A percentile compares a stretch with the other conserved stretches of the same genome.
phyloP scores from a whole-genome alignment of 1,140 invertebrate genomes.

The Bilobella aurantiaca region DNA sequence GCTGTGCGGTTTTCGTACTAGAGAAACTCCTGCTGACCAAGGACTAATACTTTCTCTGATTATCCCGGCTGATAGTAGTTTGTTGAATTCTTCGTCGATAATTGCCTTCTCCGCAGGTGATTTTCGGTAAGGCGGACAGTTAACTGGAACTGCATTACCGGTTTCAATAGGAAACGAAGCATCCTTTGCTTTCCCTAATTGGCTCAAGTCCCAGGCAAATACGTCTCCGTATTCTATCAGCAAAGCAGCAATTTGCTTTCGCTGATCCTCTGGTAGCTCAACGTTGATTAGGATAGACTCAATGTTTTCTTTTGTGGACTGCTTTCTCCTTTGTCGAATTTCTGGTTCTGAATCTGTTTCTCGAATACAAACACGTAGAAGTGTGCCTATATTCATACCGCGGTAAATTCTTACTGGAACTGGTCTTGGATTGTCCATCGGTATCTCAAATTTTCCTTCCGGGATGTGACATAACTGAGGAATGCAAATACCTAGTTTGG shows the following conservation, averaged over 20 bases:
- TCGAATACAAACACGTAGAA: background rate
- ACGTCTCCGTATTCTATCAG: conserved; percentile 1
- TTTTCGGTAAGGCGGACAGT: background rate
- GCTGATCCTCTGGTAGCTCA: background rate
- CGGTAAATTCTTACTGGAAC: background rate
- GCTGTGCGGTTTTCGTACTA: background rate
- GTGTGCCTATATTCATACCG: background rate
- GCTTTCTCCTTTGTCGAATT: background rate
- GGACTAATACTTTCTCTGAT: background rate
- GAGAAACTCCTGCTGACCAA: background rate
- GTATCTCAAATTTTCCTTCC: background rate
- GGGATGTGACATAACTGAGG: background rate
- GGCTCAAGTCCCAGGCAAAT: background rate
- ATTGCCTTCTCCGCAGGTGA: background rate
- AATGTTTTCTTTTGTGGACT: background rate
- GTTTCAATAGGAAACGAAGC: background rate
- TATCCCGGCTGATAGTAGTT: background rate
- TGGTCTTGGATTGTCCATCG: background rate
- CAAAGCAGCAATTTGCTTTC: background rate
- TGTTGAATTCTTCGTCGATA: background rate
- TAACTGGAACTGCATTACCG: background rate
- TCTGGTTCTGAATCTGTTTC: background rate
- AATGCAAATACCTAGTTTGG: background rate
- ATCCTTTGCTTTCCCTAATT: conserved; percentile 2
- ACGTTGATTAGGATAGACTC: background rate